A percentile compares a stretch with the other conserved stretches of the same genome.
Conservation (phyloP, 2,888 invertebrate genomes). For the Chromoteleia sp. region DNA sequence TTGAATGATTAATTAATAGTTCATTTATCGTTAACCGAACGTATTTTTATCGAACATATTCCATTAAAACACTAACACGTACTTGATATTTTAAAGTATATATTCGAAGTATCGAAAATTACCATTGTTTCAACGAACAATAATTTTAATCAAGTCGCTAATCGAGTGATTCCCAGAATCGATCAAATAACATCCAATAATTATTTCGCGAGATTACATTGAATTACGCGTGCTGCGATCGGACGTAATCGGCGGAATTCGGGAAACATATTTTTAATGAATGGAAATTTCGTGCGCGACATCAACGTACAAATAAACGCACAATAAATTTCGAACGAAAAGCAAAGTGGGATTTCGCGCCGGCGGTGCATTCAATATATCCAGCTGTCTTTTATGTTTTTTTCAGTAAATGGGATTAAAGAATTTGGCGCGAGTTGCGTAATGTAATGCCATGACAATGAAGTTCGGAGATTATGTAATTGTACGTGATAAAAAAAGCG, state of each 20-base stretch:
- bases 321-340: constrained; percentile 8
- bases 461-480: constrained; percentile 9
- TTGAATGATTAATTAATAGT: no score
- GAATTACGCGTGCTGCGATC: background rate
- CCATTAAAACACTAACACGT: no score
- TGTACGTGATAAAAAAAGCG: constrained; percentile 7
- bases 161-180: no score
- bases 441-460: constrained; percentile 24
- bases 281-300: constrained; percentile 14
- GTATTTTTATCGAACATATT: no score
- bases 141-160: no score
- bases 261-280: constrained; percentile 27
- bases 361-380: constrained; percentile 23
- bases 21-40: no score
- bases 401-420: constrained; percentile 30
- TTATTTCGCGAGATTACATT: no score
- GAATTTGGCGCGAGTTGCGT: constrained; percentile 25
- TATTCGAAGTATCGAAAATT: no score
- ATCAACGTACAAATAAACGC: constrained; percentile 5
- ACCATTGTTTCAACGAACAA: no score
- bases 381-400: constrained; percentile 24
- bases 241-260: background rate
- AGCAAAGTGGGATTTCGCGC: constrained; percentile 21
- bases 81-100: no score
- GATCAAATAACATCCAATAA: no score